Evolutionary conservation across 2,113 vertebrate genomes (phyloP).

Genomic region (Sapayoa aenigma): DNA sequence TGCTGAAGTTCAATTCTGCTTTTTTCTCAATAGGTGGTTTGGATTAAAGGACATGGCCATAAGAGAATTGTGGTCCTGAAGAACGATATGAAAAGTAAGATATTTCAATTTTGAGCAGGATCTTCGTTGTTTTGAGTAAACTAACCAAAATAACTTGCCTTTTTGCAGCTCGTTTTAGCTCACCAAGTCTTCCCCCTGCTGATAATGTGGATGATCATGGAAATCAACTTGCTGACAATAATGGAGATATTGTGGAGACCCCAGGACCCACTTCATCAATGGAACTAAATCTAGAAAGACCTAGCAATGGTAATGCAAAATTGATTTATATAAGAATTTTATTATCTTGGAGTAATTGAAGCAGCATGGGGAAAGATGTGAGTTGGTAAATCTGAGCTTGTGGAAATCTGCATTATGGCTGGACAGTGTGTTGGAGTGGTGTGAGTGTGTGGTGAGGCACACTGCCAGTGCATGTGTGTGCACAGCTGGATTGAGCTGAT

Average conservation of each 20-base stretch:
- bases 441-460: background rate
- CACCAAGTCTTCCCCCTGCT: slow-evolving; percentile 61
- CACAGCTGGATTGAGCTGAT: background rate
- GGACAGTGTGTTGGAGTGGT: background rate
- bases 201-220: slow-evolving; percentile 48
- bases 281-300: slow-evolving; percentile 33
- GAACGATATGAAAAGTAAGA: slow-evolving; percentile 97
- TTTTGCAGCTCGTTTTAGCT: slow-evolving; percentile 71
- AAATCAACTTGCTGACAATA: slow-evolving; percentile 18
- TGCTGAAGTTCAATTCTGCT: background rate
- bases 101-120: background rate
- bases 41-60: slow-evolving; percentile 98
- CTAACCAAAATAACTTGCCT: background rate
- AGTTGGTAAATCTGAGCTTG: background rate
- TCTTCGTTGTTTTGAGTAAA: background rate
- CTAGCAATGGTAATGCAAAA: slow-evolving; percentile 33
- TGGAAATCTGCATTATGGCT: background rate
- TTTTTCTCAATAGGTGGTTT: slow-evolving; percentile 84
- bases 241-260: slow-evolving; percentile 20
- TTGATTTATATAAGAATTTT: background rate
- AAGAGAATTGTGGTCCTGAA: slow-evolving; percentile 98
- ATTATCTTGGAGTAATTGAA: background rate
- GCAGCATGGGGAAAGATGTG: background rate
- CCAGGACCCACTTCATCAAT: slow-evolving; percentile 6
- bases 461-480: background rate